These are phyloP conservation scores for Meloidogyne hapla DNA, from an alignment of 1,140 invertebrate species.

Conservation along the genomic window DNA sequence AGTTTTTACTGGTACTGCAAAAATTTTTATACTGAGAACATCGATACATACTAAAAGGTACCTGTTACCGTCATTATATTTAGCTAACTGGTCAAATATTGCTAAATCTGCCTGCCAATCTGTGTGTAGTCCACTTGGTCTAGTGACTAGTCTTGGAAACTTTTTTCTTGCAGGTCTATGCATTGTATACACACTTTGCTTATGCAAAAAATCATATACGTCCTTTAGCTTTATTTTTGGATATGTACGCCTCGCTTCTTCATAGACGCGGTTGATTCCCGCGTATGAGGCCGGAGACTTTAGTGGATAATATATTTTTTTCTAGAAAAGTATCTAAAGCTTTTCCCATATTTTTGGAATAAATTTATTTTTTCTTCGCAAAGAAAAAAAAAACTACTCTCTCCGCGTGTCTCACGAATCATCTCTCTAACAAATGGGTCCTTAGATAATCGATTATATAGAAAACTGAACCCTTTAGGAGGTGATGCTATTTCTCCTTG, in stretches of 20 bases:
- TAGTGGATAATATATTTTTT: conserved; percentile 31
- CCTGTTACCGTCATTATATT: conserved; percentile 22
- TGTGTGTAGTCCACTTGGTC: conserved; percentile 32
- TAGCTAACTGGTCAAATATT: conserved; percentile 22
- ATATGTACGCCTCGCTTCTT: conserved; percentile 21
- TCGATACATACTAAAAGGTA: conserved; percentile 46
- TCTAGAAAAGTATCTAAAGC: conserved; percentile 12
- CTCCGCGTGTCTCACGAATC: not conserved
- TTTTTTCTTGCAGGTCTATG: conserved; percentile 3
- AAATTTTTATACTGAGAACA: conserved; percentile 38
- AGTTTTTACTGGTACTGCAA: conserved; percentile 35
- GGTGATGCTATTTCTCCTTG: not conserved
- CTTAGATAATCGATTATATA: not conserved
- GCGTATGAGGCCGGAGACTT: conserved; percentile 31
- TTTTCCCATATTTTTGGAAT: conserved; percentile 18
- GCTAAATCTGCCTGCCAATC: conserved; percentile 45
- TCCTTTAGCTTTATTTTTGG: conserved; percentile 16
- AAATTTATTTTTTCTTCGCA: not conserved
- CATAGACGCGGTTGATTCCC: not conserved
- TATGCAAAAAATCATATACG: conserved; percentile 32
- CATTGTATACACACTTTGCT: conserved; percentile 36
- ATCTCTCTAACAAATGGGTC: not conserved
- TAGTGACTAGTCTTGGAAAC: conserved; percentile 26
- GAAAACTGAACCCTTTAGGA: not conserved
- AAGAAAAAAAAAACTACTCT: too few species aligned